Conservation (phyloP, 1,140 invertebrate species). For the Penaeus japonicus region DNA sequence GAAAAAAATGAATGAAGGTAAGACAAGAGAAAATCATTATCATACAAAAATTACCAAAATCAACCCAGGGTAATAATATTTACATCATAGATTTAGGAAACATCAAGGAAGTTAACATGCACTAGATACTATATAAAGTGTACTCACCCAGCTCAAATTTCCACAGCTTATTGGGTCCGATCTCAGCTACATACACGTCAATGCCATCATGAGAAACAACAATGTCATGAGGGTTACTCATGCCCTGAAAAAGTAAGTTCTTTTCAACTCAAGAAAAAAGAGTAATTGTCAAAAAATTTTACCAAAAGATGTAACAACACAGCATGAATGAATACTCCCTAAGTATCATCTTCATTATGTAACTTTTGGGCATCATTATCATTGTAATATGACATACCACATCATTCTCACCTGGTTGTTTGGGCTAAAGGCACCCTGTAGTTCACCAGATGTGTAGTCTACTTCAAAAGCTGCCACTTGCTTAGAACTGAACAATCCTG, state of each 20-base stretch:
- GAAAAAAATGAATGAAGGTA: too few relatives aligned
- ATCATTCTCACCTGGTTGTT: slow-evolving; percentile 38
- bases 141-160: slow-evolving; percentile 68
- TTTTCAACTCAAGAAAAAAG: neutral
- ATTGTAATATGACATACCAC: neutral
- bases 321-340: too few relatives aligned
- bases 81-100: neutral
- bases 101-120: too few relatives aligned
- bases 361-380: too few relatives aligned
- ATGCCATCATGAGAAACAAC: slow-evolving; percentile 74
- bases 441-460: slow-evolving; percentile 38
- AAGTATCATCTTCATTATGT: too few relatives aligned
- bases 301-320: too few relatives aligned
- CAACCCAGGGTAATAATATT: neutral
- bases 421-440: slow-evolving; percentile 47
- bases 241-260: slow-evolving; percentile 63
- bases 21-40: too few relatives aligned
- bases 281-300: too few relatives aligned
- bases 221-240: slow-evolving; percentile 79
- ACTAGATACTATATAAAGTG: too few relatives aligned
- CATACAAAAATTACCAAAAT: neutral
- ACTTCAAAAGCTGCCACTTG: slow-evolving; percentile 49
- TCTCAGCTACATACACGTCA: slow-evolving; percentile 78
- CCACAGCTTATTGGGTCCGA: slow-evolving; percentile 72
- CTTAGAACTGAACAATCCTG: neutral